Conservation (phyloP, 2,888 invertebrate genomes). For the Agrotis ipsilon region DNA sequence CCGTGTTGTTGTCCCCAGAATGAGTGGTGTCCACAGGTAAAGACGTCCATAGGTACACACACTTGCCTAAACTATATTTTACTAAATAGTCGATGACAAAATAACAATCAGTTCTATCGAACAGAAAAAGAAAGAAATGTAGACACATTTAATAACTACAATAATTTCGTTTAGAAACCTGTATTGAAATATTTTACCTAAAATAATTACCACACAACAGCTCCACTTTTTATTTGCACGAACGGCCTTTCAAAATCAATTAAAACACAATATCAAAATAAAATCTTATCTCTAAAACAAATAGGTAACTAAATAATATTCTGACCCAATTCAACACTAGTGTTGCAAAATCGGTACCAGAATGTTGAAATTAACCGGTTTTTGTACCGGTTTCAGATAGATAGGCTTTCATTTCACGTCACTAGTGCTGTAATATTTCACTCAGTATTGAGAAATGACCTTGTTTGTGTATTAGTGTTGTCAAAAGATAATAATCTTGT, state of each 20-base stretch:
- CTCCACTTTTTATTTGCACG: constrained; percentile 4
- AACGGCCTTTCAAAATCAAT: constrained; percentile 42
- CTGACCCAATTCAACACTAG: constrained; percentile 46
- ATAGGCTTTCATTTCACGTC: constrained; percentile 65
- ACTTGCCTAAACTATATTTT: no score
- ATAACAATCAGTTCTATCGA: background rate
- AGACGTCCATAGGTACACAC: no score
- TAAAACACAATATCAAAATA: constrained; percentile 37
- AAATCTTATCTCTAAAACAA: constrained; percentile 35
- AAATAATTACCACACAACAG: constrained; percentile 17
- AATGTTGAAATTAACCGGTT: constrained; percentile 66
- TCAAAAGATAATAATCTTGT: constrained; percentile 56
- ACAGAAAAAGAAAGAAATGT: background rate
- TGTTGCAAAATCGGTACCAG: constrained; percentile 63
- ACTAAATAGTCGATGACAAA: background rate
- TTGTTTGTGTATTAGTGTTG: constrained; percentile 59
- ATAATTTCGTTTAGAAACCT: constrained; percentile 16
- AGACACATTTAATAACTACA: background rate
- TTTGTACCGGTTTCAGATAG: constrained; percentile 54
- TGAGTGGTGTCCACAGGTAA: no score
- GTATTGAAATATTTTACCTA: background rate
- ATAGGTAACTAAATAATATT: constrained; percentile 50
- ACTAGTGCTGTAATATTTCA: constrained; percentile 51
- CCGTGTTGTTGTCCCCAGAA: no score
- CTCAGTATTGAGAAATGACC: constrained; percentile 57